Percentiles rank a stretch among this genome's conserved stretches.
Conservation (phyloP, 2,113 vertebrate species). For the Rhea americana region DNA sequence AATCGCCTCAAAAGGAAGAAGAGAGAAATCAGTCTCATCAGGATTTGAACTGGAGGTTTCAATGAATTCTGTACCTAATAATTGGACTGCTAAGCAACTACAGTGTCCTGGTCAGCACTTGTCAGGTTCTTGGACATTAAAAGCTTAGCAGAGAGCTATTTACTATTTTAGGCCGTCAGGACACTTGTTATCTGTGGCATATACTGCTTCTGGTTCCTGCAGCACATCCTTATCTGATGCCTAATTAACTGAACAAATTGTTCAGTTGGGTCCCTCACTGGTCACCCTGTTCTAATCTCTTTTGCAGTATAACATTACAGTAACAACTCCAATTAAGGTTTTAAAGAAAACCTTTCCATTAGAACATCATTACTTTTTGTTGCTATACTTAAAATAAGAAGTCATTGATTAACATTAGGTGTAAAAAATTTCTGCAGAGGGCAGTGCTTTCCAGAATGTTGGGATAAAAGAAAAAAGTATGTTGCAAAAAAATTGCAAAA, state of each 20-base stretch:
- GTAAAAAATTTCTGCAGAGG: too few species aligned
- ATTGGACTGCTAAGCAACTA: not conserved
- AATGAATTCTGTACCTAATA: not conserved
- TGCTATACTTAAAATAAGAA: too few species aligned
- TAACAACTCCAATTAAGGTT: conserved; percentile 24
- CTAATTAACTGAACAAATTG: not conserved
- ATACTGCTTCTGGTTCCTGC: not conserved
- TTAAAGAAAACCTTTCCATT: not conserved
- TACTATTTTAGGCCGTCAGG: not conserved
- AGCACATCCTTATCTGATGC: not conserved
- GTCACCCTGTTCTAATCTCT: not conserved
- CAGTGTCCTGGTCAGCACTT: not conserved
- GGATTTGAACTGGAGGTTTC: not conserved
- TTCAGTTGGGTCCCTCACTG: not conserved
- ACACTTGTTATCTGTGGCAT: conserved; percentile 7
- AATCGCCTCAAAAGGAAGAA: not conserved
- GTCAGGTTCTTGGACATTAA: not conserved
- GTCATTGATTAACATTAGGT: too few species aligned
- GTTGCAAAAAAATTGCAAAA: not conserved
- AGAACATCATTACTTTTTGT: not conserved
- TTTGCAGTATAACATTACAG: not conserved
- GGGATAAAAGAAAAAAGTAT: not conserved
- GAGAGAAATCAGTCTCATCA: not conserved
- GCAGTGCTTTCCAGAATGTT: too few species aligned
- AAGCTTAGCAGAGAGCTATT: not conserved